Evolutionary conservation across 2,113 vertebrate genomes (phyloP), one percentile per base, ranked within the genome.

Genomic region (Alces alces): DNA sequence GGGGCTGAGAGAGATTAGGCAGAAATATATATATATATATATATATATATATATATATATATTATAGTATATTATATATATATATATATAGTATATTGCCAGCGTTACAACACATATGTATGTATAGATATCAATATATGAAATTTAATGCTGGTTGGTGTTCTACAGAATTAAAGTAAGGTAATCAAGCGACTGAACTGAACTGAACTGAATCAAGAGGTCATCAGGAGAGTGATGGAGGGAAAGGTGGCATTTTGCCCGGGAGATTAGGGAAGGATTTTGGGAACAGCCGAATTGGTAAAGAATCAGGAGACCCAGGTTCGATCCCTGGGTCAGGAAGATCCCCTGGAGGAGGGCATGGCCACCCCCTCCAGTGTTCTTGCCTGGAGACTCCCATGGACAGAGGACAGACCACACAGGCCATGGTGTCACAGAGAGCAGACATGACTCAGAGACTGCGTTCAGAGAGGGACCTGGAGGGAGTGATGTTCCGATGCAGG

Each of bases 401-500:
- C 17, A 36, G 64, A 70, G 9, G 64, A 36, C n/a, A 36, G 64
- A 36, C 64, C 64, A 70, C 19, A 66, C 19, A 70, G 64, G 17
- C 4, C 17, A 1, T 36, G n/a, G n/a, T 36, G 17, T 70, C 64
- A 23, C 9, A 36, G 33, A 66, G 61, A 70, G 64, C 2, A 10
- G 64, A 23, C 8, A 0, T 70, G n/a, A 21, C 64, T 70, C 4
- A 70, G n/a, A 70, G 64, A 70, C 2, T 19, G 64, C 4, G 10
- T 60, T 73, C 43, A 28, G 14, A 7, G 39, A 54, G 61, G 60
- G 28, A 11, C 17, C 16, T 2, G n/a, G 55, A 43, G 47, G 27
- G 43, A 27, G 36, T 8, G 73, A 3, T 28, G 36, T 14, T 55
- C n/a, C 4, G 0, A 0, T 5, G 4, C 2, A 9, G 52, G 14